Percentiles rank a stretch among this genome's conserved stretches.
phyloP scores from a whole-genome alignment of 2,797 vertebrate genomes.

The Psittacula echo region DNA sequence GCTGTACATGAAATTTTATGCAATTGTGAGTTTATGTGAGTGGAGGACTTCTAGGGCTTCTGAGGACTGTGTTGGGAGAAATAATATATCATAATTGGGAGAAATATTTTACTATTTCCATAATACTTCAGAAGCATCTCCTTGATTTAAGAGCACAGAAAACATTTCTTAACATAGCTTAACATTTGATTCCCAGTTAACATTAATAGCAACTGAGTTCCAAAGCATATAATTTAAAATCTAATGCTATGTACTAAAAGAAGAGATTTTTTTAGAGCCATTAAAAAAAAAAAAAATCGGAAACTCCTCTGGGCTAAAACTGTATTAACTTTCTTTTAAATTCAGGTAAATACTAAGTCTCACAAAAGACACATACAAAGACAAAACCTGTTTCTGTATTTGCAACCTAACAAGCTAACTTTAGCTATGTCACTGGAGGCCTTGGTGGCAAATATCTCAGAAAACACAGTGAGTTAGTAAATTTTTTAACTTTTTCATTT shows the following conservation, averaged over 20 bases:
- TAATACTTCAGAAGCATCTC: neutral
- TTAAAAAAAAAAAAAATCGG: neutral
- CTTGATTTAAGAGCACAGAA: neutral
- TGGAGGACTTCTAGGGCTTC: neutral
- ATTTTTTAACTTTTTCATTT: neutral
- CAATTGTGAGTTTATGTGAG: neutral
- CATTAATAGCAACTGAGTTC: neutral
- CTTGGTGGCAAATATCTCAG: neutral
- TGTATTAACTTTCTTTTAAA: neutral
- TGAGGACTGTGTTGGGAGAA: neutral
- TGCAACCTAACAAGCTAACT: neutral
- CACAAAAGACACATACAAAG: neutral
- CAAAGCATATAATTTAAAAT: neutral
- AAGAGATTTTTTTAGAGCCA: neutral
- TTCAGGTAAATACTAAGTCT: neutral
- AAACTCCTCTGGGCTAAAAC: neutral
- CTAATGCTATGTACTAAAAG: rapidly evolving
- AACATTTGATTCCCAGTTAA: neutral
- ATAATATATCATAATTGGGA: neutral
- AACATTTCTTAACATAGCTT: neutral
- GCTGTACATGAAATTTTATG: neutral
- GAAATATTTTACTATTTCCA: neutral
- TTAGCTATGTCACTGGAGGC: neutral
- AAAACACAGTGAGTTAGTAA: neutral
- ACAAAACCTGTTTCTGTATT: neutral